Base-by-base conservation (phyloP, 2,888 invertebrate genomes). In the Leucophenga maculata region DNA sequence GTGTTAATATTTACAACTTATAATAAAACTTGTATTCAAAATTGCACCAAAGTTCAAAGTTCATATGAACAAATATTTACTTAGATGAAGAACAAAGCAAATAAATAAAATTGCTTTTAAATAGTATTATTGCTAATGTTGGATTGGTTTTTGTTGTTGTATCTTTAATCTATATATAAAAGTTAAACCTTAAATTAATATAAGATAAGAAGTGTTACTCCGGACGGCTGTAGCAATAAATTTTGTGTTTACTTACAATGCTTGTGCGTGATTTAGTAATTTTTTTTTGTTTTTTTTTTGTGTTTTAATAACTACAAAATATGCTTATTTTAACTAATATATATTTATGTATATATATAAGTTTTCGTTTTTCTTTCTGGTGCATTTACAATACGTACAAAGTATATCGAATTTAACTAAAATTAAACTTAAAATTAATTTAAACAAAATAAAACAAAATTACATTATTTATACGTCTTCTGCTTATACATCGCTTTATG, bases 1-100 rank as follows among this genome's bases (percentile, higher is more conserved):
- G 9, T 11, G 18, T 4, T 31, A 39, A 32, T 60, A 60, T 57
- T 67, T 57, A 46, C 18, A 65, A 32, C 54, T 75, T 74, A 76
- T 79, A 72, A 73, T 77, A 72, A 79, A 46, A 69, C 70, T 80
- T 68, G n/a, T 71, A 65, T 48, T 62, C 52, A 68, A 62, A 54
- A 18, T 62, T 68, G 62, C 68, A 68, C 68, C 50, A 60, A 46
- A 68, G 39, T 62, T 62, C 50, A 62, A 22, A 52, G 60, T 68
- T 68, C 52, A 44, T 60, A 6, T 31, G 13, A 44, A 67, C 57
- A 59, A 59, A 67, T 67, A 67, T 67, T 67, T 67, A 48, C 67
- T 22, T 48, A 55, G n/a, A 18, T 16, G 50, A 50, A 50, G 8
- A 39, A 39, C 1, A 39, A 39, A 39, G 8, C 3, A 54, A 54